Conservation (phyloP, 2,797 vertebrate genomes). For the Chrysocyon brachyurus region DNA sequence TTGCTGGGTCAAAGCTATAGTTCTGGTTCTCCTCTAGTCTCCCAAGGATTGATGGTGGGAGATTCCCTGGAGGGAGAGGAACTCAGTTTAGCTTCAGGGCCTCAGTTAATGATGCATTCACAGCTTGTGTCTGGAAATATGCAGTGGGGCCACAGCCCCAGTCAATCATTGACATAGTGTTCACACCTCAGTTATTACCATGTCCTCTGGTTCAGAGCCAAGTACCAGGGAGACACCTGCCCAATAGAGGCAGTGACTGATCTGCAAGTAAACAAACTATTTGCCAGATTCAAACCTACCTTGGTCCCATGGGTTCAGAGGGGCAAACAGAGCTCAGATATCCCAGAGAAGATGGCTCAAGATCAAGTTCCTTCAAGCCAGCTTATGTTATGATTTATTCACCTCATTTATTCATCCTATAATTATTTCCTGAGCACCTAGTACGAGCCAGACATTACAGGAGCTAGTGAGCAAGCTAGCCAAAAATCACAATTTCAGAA, state of each 20-base stretch:
- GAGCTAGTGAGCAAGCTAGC: neutral
- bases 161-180: slow-evolving; percentile 68
- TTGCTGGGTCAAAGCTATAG: slow-evolving; percentile 20
- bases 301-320: neutral
- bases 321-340: neutral
- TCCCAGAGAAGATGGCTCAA: neutral
- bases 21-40: neutral
- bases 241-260: neutral
- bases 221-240: neutral
- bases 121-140: slow-evolving; percentile 11
- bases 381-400: neutral
- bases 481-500: neutral
- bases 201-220: slow-evolving; percentile 61
- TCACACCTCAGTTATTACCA: slow-evolving; percentile 62
- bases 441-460: neutral
- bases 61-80: neutral
- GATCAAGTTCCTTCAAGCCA: neutral
- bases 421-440: neutral
- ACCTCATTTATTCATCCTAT: neutral
- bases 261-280: neutral
- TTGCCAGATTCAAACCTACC: neutral
- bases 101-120: slow-evolving; percentile 27
- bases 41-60: neutral
- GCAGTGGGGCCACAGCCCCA: neutral
- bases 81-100: neutral